Percentiles rank a stretch among this genome's conserved stretches.
Evolutionary conservation across 1,140 invertebrate genomes (phyloP).

Genomic region (Brachionus plicatilis): DNA sequence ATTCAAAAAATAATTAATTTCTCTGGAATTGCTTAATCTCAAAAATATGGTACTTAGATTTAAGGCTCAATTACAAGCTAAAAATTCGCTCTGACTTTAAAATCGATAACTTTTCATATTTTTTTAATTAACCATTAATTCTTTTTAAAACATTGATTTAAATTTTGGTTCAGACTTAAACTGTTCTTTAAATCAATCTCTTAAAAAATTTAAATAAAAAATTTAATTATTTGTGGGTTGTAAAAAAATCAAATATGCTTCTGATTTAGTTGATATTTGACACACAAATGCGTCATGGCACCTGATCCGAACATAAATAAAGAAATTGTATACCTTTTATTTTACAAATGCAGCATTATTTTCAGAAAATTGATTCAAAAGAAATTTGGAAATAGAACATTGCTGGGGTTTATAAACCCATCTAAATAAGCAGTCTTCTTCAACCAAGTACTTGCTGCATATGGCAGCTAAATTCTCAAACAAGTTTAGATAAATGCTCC

Average conservation of each 20-base stretch:
- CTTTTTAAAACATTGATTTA: not conserved
- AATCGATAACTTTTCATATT: not conserved
- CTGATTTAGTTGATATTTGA: not conserved
- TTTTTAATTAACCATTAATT: not conserved
- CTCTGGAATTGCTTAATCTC: not conserved
- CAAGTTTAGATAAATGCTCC: not conserved
- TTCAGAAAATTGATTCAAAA: no score
- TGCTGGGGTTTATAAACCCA: not conserved
- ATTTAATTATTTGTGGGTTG: no score
- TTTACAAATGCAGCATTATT: not conserved
- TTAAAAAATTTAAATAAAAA: no score
- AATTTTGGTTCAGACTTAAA: no score
- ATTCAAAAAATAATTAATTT: not conserved
- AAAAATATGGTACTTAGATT: not conserved
- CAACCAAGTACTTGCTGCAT: not conserved
- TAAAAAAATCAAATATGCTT: not conserved
- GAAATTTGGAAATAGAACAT: not conserved
- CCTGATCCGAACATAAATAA: not conserved
- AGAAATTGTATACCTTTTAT: not conserved
- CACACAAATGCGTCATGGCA: not conserved
- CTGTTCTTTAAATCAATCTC: no score
- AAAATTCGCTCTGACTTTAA: not conserved
- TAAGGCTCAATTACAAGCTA: not conserved
- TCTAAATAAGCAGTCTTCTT: not conserved
- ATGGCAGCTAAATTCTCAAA: not conserved